phyloP scores from a whole-genome alignment of 2,888 invertebrate genomes.

The Adela reaumurella region DNA sequence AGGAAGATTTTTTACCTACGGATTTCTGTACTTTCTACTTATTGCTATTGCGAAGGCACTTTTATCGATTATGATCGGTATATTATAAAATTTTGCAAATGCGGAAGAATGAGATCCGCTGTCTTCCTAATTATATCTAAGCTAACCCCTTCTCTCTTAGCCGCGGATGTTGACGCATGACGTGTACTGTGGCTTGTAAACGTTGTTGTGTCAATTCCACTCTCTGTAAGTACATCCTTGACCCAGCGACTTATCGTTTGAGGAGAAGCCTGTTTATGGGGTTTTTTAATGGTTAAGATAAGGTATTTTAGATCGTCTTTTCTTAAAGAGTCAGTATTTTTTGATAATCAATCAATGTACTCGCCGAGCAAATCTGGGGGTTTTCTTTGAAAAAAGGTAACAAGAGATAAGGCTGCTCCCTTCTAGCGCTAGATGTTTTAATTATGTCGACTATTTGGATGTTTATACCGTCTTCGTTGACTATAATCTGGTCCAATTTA shows the following conservation, averaged over 20 bases:
- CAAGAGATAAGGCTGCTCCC: not conserved
- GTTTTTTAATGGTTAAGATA: not conserved
- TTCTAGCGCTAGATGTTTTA: constrained; percentile 1
- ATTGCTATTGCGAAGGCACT: not conserved
- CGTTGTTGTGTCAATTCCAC: not conserved
- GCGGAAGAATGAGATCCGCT: not conserved
- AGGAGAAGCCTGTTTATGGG: not conserved
- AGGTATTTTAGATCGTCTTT: not conserved
- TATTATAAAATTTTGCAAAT: constrained; percentile 1
- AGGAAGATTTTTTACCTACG: too few species aligned
- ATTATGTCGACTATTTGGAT: constrained; percentile 1
- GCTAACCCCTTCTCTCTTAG: not conserved
- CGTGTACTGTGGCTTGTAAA: not conserved
- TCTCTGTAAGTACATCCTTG: not conserved
- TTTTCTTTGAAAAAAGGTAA: constrained; percentile 3
- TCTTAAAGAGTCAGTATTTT: not conserved
- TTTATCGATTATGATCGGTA: not conserved
- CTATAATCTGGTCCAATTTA: not conserved
- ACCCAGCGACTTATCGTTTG: not conserved
- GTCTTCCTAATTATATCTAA: not conserved
- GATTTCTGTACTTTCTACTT: not conserved
- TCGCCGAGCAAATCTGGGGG: constrained; percentile 1
- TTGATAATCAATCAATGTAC: not conserved
- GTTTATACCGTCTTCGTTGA: not conserved
- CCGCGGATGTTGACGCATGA: constrained; percentile 1